phyloP scores from a whole-genome alignment of 2,888 invertebrate species.

The Macrophya alboannulata region DNA sequence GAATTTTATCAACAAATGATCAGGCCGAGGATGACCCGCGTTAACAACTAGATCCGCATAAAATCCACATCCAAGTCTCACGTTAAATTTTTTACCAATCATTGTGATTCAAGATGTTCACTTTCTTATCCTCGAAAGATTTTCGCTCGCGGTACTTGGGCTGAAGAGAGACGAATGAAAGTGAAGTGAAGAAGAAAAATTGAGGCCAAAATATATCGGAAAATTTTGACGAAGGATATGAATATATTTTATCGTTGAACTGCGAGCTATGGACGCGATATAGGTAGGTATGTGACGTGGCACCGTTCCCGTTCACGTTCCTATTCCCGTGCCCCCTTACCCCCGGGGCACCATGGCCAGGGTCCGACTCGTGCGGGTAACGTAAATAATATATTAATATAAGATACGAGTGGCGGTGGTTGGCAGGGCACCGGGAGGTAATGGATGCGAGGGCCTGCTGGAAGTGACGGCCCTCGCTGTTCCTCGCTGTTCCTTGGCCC shows the following conservation, averaged over 20 bases:
- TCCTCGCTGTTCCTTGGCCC: slow-evolving; percentile 77
- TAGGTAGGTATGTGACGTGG: slow-evolving; percentile 39
- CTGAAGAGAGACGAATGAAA: background rate
- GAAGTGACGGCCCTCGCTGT: slow-evolving; percentile 77
- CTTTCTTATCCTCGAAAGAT: background rate
- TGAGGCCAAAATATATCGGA: background rate
- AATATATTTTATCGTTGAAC: slow-evolving; percentile 23
- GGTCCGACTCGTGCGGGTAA: slow-evolving; percentile 61
- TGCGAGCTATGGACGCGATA: background rate
- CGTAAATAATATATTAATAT: slow-evolving; percentile 79
- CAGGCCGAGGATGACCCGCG: background rate
- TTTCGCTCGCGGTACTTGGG: background rate
- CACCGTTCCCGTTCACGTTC: slow-evolving; percentile 18
- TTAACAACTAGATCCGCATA: background rate
- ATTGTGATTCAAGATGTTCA: too few relatives aligned
- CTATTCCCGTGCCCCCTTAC: background rate
- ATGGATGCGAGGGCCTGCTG: slow-evolving; percentile 78
- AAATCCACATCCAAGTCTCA: background rate
- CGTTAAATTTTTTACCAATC: background rate
- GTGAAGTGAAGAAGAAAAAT: background rate
- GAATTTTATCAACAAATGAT: slow-evolving; percentile 14
- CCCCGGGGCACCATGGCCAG: background rate
- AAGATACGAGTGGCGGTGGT: slow-evolving; percentile 77
- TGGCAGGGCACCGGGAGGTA: slow-evolving; percentile 80
- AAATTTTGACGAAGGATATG: background rate